Percentiles rank a stretch among this genome's conserved stretches.
Conservation (phyloP, 2,797 vertebrate genomes). For the Rhynchotus rufescens region DNA sequence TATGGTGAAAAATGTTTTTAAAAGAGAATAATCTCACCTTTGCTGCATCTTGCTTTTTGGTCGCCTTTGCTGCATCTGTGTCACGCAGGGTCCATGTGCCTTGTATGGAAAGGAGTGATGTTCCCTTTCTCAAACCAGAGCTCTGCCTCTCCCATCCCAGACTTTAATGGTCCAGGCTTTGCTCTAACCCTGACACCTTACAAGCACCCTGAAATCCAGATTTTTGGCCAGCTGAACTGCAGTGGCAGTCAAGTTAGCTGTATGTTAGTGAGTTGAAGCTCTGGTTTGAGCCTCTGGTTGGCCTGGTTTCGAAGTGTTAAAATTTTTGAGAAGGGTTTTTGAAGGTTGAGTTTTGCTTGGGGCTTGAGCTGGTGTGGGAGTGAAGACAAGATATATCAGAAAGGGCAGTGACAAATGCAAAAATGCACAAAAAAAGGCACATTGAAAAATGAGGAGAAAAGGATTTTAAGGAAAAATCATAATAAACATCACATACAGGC, state of each 20-base stretch:
- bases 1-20: not conserved
- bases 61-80: not conserved
- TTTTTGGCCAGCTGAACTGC: not conserved
- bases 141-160: not conserved
- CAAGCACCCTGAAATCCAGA: not conserved
- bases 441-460: slow-evolving; percentile 58
- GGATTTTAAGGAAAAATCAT: slow-evolving; percentile 53
- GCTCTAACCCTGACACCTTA: not conserved
- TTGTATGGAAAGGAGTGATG: not conserved
- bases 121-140: not conserved
- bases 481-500: slow-evolving; percentile 49
- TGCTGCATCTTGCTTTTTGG: accelerated
- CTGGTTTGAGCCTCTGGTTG: not conserved
- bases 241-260: not conserved
- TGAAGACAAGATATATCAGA: slow-evolving; percentile 53
- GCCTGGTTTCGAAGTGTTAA: not conserved
- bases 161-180: accelerated
- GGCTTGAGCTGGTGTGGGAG: not conserved
- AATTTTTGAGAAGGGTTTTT: not conserved
- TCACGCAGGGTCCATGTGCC: not conserved
- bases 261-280: not conserved
- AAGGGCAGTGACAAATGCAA: slow-evolving; percentile 45
- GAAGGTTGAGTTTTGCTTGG: slow-evolving; percentile 14
- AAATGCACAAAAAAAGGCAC: not conserved
- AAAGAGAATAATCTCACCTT: not conserved